Evolutionary conservation across 1,140 invertebrate genomes (phyloP), one percentile per base, ranked within the genome.

Genomic region (Tetranychus cinnabarinus): DNA sequence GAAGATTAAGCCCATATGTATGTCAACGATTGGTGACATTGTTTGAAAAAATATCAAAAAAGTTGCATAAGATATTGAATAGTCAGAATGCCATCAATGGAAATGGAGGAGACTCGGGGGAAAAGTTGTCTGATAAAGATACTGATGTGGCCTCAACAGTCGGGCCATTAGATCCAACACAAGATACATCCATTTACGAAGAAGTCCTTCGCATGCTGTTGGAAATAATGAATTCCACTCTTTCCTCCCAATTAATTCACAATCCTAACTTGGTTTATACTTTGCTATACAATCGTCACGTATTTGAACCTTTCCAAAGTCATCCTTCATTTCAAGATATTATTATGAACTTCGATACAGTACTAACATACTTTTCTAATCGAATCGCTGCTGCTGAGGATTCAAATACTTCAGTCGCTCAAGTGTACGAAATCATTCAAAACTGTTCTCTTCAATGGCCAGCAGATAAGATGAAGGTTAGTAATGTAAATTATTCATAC

Each of bases 211-310:
- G 89, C 37, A 95, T 97, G 87, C 81, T 97, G 1, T 71, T 97
- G 60, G 92, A 97, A 77, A 96, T 97, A 55, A 79, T 97, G 55
- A 97, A 97, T 73, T 95, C 90, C 35, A 86, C 84, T 69, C 75
- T 97, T 52, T 82, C 83, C 0, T 81, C 86, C 72, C 87, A 92
- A 67, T 75, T 98, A 42, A 77, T 81, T 3, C 81, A 87, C 69
- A 98, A 98, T 76, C 81, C 88, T 7, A 89, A 98, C 76, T 77
- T 99, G 63, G 81, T 99, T 46, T 98, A 99, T 70, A 88, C 90
- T 2, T 75, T 98, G 59, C 77, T 99, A 1, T 97, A 98, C 72
- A 92, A 97, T 69, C 80, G 82, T 65, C 81, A 89, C 62, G 79
- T 93, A 50, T 97, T 98, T 74, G 81, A 86, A 67, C 78, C 82